A percentile compares a stretch with the other conserved stretches of the same genome.
These are phyloP conservation scores for Criorhina ranunculi DNA, from an alignment of 2,888 invertebrate species.

Conservation along the genomic window DNA sequence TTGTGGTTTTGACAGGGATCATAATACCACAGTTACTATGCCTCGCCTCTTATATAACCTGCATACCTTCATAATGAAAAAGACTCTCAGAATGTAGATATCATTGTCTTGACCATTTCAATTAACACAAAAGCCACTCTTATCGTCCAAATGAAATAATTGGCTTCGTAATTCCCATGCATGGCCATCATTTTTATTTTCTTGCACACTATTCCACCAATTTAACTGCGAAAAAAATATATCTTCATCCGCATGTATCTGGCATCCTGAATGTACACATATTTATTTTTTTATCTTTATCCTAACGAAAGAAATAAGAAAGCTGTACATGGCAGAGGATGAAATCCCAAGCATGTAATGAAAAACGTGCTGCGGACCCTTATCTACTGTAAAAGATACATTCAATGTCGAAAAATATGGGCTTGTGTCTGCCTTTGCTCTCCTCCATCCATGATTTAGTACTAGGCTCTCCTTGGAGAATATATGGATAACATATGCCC, in stretches of 20 bases:
- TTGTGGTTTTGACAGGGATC: too few species aligned
- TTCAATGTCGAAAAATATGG: constrained; percentile 9
- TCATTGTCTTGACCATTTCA: not conserved
- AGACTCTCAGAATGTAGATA: not conserved
- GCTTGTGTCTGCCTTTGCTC: not conserved
- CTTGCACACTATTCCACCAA: not conserved
- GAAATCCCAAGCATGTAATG: constrained; percentile 37
- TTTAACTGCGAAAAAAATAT: constrained; percentile 4
- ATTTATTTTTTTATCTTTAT: not conserved
- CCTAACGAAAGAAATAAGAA: constrained; percentile 1
- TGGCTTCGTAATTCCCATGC: constrained; percentile 14
- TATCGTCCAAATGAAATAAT: constrained; percentile 21
- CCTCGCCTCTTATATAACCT: too few species aligned
- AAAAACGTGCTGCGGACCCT: constrained; percentile 54
- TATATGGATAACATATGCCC: constrained; percentile 2
- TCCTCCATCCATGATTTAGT: not conserved
- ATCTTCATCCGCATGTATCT: not conserved
- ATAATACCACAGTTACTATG: too few species aligned
- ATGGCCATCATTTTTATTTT: not conserved
- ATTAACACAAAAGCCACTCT: constrained; percentile 15
- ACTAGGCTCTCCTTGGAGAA: not conserved
- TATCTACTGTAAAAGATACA: constrained; percentile 33
- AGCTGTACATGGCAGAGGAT: constrained; percentile 2
- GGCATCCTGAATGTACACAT: not conserved
- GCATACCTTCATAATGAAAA: not conserved